Evolutionary conservation across 2,113 vertebrate species (phyloP).

Genomic region (Heteronetta atricapilla): DNA sequence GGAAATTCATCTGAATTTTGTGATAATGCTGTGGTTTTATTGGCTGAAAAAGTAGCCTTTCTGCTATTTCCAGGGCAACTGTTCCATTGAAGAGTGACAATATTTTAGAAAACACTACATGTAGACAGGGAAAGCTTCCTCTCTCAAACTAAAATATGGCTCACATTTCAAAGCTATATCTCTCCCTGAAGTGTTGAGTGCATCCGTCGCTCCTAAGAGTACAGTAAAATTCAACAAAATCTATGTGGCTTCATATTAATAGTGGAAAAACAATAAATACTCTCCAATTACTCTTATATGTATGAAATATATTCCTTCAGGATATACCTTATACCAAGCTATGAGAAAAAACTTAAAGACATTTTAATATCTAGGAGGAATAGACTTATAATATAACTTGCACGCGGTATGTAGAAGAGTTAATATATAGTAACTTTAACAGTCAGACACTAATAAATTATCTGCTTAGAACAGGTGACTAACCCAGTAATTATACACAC

Average conservation of each 20-base stretch:
- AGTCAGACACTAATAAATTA: conserved; percentile 11
- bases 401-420: neutral
- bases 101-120: neutral
- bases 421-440: neutral
- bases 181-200: neutral
- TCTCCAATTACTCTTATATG: neutral
- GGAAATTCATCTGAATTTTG: neutral
- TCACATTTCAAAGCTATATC: neutral
- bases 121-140: neutral
- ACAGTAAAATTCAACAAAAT: neutral
- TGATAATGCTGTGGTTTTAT: neutral
- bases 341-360: neutral
- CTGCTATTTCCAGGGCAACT: neutral
- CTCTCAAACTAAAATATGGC: neutral
- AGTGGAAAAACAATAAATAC: neutral
- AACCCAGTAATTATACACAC: conserved; percentile 16
- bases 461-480: conserved; percentile 20
- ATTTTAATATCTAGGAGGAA: neutral
- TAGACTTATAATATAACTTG: neutral
- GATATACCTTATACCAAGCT: neutral
- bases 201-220: neutral
- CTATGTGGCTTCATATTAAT: neutral
- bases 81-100: neutral
- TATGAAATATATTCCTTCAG: neutral
- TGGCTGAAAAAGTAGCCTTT: neutral